Conservation (phyloP, 2,113 vertebrate genomes). For the Sarotherodon lohbergeri region DNA sequence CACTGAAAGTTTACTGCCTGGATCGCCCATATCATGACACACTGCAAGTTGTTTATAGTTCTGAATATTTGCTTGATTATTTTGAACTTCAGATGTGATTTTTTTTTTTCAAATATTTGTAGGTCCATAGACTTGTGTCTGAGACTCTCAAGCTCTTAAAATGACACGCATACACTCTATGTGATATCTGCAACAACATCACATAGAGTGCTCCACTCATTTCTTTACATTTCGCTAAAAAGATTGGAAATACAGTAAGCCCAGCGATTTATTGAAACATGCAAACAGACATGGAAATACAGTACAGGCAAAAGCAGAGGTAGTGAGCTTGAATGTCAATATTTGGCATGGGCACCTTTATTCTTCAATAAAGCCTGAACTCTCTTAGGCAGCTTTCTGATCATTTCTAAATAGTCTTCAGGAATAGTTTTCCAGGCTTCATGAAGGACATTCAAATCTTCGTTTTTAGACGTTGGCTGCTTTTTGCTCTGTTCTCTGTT, state of each 20-base stretch:
- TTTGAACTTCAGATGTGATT: not conserved
- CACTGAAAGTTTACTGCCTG: not conserved
- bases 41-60: not conserved
- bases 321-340: not conserved
- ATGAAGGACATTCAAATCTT: not conserved
- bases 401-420: not conserved
- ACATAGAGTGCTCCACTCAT: not conserved
- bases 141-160: not conserved
- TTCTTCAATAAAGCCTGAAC: not conserved
- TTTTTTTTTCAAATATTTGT: not conserved
- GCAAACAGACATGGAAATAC: not conserved
- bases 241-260: not conserved
- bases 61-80: not conserved
- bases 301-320: not conserved
- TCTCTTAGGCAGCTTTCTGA: not conserved
- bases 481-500: not conserved
- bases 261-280: not conserved
- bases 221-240: not conserved
- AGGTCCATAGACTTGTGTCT: not conserved
- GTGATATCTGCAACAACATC: not conserved
- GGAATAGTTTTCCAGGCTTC: not conserved
- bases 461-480: not conserved
- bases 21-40: not conserved
- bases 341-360: not conserved
- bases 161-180: not conserved